Evolutionary conservation across 2,888 invertebrate genomes (phyloP), one percentile per base, ranked within the genome.

Genomic region (Stegana nigrithorax): DNA sequence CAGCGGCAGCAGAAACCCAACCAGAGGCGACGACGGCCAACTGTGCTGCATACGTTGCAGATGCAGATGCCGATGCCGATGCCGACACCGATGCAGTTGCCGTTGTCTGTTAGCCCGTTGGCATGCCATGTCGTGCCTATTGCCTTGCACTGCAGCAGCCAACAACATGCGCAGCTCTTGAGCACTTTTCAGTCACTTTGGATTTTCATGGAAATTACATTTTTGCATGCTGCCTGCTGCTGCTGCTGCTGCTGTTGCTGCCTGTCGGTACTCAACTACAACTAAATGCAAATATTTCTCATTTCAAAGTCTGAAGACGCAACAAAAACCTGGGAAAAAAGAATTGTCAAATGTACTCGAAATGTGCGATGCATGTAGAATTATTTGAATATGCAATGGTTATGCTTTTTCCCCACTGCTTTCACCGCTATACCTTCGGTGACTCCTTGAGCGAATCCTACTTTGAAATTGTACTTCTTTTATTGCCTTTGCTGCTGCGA

Each of bases 251-350:
- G 23, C 32, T 53, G 57, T 42, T 8, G 58, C 32, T 23, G 44
- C 21, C 19, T 27, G 8, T 26, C 26, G 60, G 78, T 73, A 78
- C 75, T 80, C 80, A 79, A 75, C 80, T 76, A 78, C 80, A 80
- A 80, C 80, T 78, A 80, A 76, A 76, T 76, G 75, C 80, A 76
- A 76, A 76, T 76, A 76, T 78, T 76, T 76, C 78, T 80, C 80
- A 76, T 76, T 80, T 80, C 75, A 63, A 25, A 39, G 58, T 21
- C 23, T 26, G 2, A 12, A 55, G 55, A 5, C 17, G 23, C 1
- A 10, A 42, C 42, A 53, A 36, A 39, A 26, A 27, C 44, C 3
- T n/a, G 2, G 23, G 19, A 27, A 23, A 25, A 50, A 59, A 72
- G 74, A 78, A 80, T 73, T 79, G 78, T 78, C 80, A 75, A 75